These are phyloP conservation scores for Unio delphinus DNA, from an alignment of 2,888 invertebrate genomes.

Conservation along the genomic window DNA sequence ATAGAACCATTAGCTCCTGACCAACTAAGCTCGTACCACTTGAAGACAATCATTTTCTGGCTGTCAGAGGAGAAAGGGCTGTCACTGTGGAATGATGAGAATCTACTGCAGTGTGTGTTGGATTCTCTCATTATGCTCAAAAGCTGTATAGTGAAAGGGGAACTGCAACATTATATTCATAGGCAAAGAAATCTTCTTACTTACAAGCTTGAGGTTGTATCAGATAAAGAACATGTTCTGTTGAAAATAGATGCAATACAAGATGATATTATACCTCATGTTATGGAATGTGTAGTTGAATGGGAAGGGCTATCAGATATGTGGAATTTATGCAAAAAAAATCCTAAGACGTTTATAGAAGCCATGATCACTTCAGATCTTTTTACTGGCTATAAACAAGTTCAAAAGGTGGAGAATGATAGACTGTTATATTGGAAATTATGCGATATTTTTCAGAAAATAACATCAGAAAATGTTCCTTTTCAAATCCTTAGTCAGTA, in stretches of 20 bases:
- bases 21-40: slow-evolving; percentile 10
- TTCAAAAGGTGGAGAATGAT: slow-evolving; percentile 1
- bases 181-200: slow-evolving; percentile 10
- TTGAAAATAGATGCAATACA: slow-evolving; percentile 3
- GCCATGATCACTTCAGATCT: neutral
- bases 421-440: neutral
- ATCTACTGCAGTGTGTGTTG: slow-evolving; percentile 3
- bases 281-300: neutral
- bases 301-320: neutral
- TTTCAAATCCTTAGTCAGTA: neutral
- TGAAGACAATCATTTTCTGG: slow-evolving; percentile 17
- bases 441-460: slow-evolving; percentile 3
- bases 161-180: slow-evolving; percentile 10
- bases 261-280: neutral
- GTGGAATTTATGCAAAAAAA: neutral
- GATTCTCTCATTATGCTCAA: slow-evolving; percentile 2
- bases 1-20: slow-evolving; percentile 6
- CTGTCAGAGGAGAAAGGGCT: slow-evolving; percentile 9
- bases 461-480: neutral
- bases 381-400: neutral
- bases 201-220: slow-evolving; percentile 5
- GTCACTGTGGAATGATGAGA: slow-evolving; percentile 1
- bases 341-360: neutral
- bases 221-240: slow-evolving; percentile 2
- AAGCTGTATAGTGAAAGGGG: neutral